phyloP scores from a whole-genome alignment of 2,888 invertebrate genomes.

The Scelioninae gen. 1 region DNA sequence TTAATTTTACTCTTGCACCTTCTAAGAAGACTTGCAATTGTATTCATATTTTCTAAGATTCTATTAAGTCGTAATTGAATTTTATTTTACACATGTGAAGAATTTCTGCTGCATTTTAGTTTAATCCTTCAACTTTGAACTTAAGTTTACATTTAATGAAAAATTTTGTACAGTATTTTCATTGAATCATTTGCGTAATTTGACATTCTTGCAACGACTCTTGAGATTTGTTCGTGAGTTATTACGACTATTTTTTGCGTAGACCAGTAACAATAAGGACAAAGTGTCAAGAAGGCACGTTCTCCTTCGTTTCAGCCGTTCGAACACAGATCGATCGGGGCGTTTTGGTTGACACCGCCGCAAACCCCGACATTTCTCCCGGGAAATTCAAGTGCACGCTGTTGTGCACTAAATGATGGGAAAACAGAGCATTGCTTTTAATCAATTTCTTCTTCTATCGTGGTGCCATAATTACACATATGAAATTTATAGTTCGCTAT shows the following conservation, averaged over 20 bases:
- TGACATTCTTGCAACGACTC: neutral
- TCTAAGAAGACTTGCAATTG: neutral
- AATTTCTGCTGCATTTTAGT: no score
- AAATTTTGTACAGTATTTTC: constrained; percentile 2
- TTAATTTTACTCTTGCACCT: constrained; percentile 5
- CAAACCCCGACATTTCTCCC: constrained; percentile 31
- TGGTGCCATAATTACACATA: constrained; percentile 18
- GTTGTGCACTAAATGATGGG: neutral
- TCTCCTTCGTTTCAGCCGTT: constrained; percentile 40
- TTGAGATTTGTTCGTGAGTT: constrained; percentile 22
- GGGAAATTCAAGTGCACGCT: constrained; percentile 51
- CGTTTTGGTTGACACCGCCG: constrained; percentile 23
- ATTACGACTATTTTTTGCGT: constrained; percentile 21
- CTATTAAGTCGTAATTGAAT: no score
- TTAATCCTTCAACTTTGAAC: neutral
- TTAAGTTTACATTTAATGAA: neutral
- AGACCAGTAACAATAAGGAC: constrained; percentile 31
- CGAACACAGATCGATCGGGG: constrained; percentile 54
- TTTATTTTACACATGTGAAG: no score
- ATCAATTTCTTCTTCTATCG: no score
- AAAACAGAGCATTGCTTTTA: no score
- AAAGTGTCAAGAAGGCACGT: constrained; percentile 29
- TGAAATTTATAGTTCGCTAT: constrained; percentile 5
- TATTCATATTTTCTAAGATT: no score
- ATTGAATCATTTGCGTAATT: constrained; percentile 1